Conservation (phyloP, 2,797 vertebrate species). For the Gymnothorax javanicus region DNA sequence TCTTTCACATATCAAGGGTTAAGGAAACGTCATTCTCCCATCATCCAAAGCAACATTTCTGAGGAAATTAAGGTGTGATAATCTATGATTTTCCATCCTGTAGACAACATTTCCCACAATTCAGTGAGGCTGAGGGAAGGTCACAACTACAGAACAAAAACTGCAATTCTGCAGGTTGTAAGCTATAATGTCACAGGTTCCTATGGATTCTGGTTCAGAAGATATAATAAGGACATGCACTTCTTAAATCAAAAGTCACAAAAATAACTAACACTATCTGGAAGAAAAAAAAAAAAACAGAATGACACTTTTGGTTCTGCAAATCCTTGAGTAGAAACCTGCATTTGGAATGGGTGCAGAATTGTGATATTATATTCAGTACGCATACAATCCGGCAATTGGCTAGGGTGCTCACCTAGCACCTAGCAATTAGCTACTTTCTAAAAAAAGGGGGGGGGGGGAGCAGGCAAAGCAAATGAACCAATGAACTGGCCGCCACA, state of each 20-base stretch:
- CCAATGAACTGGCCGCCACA: constrained; percentile 45
- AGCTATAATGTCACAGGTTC: neutral
- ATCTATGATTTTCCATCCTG: neutral
- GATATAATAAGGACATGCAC: neutral
- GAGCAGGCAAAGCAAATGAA: neutral
- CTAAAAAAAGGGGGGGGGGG: neutral
- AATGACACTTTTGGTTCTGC: neutral
- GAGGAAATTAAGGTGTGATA: neutral
- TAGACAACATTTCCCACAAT: neutral
- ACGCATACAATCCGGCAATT: too few relatives aligned
- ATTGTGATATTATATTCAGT: neutral
- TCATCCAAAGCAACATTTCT: neutral
- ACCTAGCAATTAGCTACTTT: neutral
- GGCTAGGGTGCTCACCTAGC: neutral
- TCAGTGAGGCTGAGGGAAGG: neutral
- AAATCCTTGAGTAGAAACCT: neutral
- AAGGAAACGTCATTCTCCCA: neutral
- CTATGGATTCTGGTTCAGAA: neutral
- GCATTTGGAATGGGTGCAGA: neutral
- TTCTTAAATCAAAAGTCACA: neutral
- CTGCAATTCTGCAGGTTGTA: neutral
- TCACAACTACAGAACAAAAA: neutral
- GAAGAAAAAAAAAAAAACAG: neutral
- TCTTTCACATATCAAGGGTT: neutral
- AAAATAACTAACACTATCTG: neutral